These are phyloP conservation scores for Lysandra coridon DNA, from an alignment of 2,888 invertebrate species.

Conservation along the genomic window DNA sequence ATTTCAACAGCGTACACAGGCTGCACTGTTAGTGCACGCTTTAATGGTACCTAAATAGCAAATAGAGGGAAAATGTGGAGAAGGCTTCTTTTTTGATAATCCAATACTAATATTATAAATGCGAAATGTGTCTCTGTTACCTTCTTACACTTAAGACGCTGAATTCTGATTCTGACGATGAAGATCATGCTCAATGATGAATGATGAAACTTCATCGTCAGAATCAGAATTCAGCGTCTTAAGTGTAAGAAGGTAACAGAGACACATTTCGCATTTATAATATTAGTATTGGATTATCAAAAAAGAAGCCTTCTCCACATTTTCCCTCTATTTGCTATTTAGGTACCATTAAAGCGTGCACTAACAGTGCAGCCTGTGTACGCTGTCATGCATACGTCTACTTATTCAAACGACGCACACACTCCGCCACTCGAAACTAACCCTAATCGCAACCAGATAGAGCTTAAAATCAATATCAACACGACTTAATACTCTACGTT, in stretches of 20 bases:
- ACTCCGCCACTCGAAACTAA: slow-evolving; percentile 49
- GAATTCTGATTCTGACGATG: too few relatives aligned
- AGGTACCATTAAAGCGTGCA: slow-evolving; percentile 70
- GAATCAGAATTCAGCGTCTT: too few relatives aligned
- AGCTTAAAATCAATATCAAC: slow-evolving; percentile 34
- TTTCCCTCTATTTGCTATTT: slow-evolving; percentile 52
- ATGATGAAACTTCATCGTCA: too few relatives aligned
- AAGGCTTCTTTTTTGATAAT: slow-evolving; percentile 38
- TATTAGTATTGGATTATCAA: not conserved
- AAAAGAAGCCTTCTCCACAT: slow-evolving; percentile 49
- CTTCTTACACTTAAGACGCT: too few relatives aligned
- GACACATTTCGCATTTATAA: too few relatives aligned
- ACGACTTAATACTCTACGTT: not conserved
- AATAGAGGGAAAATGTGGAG: slow-evolving; percentile 52
- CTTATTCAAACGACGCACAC: slow-evolving; percentile 60
- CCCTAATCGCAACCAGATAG: slow-evolving; percentile 41
- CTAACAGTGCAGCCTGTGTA: slow-evolving; percentile 68
- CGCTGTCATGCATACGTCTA: slow-evolving; percentile 65
- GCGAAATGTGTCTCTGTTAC: too few relatives aligned
- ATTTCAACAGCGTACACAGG: slow-evolving; percentile 64
- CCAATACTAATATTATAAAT: too few relatives aligned
- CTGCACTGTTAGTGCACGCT: slow-evolving; percentile 72
- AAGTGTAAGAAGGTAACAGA: too few relatives aligned
- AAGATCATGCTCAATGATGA: too few relatives aligned
- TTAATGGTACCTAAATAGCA: slow-evolving; percentile 63